phyloP scores from a whole-genome alignment of 2,797 vertebrate genomes.

The Rhinichthys osculus region DNA sequence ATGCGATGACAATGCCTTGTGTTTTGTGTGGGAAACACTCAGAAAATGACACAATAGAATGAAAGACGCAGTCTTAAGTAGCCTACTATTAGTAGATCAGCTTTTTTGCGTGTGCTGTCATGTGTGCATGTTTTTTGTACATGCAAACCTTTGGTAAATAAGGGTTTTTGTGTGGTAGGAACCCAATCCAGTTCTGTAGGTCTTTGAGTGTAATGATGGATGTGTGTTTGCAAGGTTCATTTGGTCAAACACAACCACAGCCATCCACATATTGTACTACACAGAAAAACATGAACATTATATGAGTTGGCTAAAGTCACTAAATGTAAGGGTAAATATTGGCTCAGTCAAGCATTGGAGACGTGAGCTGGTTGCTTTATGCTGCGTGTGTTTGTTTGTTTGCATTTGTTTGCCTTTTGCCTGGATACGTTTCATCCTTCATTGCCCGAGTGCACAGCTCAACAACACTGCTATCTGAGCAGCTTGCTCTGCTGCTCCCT shows the following conservation, averaged over 20 bases:
- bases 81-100: not conserved
- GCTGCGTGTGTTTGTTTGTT: constrained; percentile 4
- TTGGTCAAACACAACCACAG: not conserved
- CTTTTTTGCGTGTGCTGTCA: not conserved
- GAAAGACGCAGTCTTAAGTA: not conserved
- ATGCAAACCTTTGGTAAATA: not conserved
- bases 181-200: not conserved
- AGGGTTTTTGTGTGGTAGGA: not conserved
- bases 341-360: not conserved
- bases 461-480: constrained; percentile 23
- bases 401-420: constrained; percentile 32
- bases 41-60: not conserved
- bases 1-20: not conserved
- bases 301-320: not conserved
- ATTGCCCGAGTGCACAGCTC: not conserved
- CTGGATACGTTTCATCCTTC: constrained; percentile 8
- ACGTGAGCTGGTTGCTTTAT: not conserved
- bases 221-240: not conserved
- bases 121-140: not conserved
- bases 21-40: not conserved
- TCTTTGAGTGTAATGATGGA: not conserved
- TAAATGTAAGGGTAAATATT: constrained; percentile 41
- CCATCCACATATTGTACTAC: not conserved
- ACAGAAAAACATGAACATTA: not conserved
- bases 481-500: not conserved